Base-by-base conservation (phyloP, 2,113 vertebrate species). In the Trogon melanurus region DNA sequence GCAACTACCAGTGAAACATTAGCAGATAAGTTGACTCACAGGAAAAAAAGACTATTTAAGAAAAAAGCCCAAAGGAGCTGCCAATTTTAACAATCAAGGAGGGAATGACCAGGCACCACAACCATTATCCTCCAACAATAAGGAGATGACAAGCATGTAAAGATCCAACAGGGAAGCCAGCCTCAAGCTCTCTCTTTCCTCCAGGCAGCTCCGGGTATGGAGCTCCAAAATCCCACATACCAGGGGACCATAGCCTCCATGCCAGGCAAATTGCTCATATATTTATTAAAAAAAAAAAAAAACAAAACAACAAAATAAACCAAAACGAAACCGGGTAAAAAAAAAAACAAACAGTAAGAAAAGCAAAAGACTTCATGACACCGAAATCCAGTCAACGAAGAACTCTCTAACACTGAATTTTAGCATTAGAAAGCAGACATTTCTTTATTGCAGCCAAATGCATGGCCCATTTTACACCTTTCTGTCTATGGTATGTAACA, bases 21-120 rank as follows among this genome's bases (percentile, higher is more conserved):
- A 58, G 57, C 44, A 48, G 27, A 62, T 6, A 6, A 23, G 30
- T 14, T 2, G 13, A 78, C 74, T 32, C 74, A 8, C 32, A 3
- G 0, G 4, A 26, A 87, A 89, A 86, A 26, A 87, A 86, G 21
- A 0, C 10, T 21, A 0, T 13, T 58, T 22, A 6, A 30, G 27
- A 21, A 11, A 56, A 94, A 81, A 74, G 25, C 32, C 20, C 36
- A 8, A 25, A 34, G 23, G 27, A 58, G 3, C 60, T 12, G 5
- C 2, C 1, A 51, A 38, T 29, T 6, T 1, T 13, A 19, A 25
- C 0, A 0, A 14, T 4, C 36, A 29, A 9, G 14, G 22, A 64
- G 14, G 9, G 30, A 67, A 58, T 0, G 7, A 15, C 18, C 10
- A 12, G 7, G 14, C 29, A 44, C 26, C 23, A 19, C 13, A 85